Percentiles rank a stretch among this genome's conserved stretches.
These are phyloP conservation scores for Cuculus canorus DNA, from an alignment of 2,797 vertebrate species.

Conservation along the genomic window DNA sequence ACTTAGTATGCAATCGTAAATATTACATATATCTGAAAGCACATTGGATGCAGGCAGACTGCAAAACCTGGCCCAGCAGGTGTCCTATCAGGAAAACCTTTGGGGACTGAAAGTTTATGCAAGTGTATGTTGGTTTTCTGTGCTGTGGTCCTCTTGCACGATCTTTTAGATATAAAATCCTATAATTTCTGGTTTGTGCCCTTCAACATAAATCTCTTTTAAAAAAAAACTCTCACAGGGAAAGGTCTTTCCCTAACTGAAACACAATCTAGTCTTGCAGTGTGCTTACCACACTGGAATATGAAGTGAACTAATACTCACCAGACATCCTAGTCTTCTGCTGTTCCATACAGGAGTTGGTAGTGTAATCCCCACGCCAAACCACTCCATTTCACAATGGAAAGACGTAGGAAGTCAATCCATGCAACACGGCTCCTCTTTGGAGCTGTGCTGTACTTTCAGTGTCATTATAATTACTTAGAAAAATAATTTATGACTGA, in stretches of 20 bases:
- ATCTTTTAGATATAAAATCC: neutral
- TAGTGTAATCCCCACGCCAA: neutral
- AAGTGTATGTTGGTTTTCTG: neutral
- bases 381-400: neutral
- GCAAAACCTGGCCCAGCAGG: neutral
- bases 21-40: rapidly evolving
- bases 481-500: neutral
- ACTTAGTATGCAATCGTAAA: neutral
- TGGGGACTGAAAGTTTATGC: neutral
- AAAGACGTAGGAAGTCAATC: neutral
- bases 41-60: neutral
- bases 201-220: neutral
- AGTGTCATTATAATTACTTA: neutral
- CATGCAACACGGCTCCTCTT: neutral
- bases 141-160: neutral
- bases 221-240: neutral
- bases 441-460: neutral
- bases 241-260: neutral
- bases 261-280: neutral
- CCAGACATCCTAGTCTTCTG: neutral
- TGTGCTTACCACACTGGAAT: neutral
- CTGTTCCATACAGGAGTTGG: rapidly evolving
- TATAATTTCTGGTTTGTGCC: rapidly evolving
- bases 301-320: neutral
- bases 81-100: neutral